These are phyloP conservation scores for Dermochelys coriacea DNA, from an alignment of 2,797 vertebrate genomes.

Conservation along the genomic window DNA sequence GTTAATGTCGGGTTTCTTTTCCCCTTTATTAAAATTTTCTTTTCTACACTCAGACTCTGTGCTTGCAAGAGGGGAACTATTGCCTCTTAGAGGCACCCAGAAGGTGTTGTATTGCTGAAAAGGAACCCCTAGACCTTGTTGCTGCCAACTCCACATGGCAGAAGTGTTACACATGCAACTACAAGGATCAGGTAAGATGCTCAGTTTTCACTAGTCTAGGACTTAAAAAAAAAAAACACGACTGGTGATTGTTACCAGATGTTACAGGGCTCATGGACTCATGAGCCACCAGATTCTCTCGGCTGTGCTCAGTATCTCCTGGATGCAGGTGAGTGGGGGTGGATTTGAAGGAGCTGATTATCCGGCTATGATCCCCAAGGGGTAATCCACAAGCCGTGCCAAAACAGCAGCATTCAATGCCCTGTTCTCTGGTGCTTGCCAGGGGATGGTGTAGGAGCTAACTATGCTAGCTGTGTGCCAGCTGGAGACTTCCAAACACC, in stretches of 20 bases:
- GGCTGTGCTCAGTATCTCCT: not conserved
- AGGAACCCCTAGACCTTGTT: not conserved
- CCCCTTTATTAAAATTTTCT: no score
- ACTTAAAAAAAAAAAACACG: not conserved
- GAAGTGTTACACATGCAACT: not conserved
- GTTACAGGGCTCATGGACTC: not conserved
- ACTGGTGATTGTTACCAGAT: not conserved
- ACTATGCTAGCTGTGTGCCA: not conserved
- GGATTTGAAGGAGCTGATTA: not conserved
- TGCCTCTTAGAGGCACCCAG: not conserved
- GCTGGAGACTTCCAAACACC: not conserved
- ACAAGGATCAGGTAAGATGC: not conserved
- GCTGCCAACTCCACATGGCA: no score
- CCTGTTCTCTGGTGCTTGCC: not conserved
- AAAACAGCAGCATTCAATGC: not conserved
- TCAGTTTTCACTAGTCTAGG: not conserved
- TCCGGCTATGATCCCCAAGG: not conserved
- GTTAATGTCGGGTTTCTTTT: no score
- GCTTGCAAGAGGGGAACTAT: not conserved
- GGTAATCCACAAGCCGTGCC: not conserved
- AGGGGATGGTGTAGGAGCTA: not conserved
- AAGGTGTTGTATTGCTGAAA: not conserved
- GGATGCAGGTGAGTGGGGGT: not conserved
- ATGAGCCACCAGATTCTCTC: not conserved
- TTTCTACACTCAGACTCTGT: no score